phyloP scores from a whole-genome alignment of 2,797 vertebrate genomes.

The Myiotriccus ornatus region DNA sequence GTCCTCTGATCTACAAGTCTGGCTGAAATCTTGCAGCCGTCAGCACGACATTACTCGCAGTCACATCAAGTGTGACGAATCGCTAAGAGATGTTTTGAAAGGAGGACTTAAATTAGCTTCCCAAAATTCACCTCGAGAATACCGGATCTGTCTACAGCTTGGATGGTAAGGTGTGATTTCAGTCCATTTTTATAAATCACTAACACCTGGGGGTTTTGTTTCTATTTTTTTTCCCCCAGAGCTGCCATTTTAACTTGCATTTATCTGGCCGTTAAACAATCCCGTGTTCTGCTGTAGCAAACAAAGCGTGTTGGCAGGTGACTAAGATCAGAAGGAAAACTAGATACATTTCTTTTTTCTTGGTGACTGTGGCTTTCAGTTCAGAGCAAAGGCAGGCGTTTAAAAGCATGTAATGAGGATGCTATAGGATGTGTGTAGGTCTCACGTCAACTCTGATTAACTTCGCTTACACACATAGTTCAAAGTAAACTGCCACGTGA shows the following conservation, averaged over 20 bases:
- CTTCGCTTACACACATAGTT: neutral
- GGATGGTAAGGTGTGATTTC: neutral
- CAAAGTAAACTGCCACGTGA: neutral
- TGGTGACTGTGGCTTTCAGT: slow-evolving; percentile 9
- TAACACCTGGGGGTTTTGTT: neutral
- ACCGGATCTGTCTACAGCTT: neutral
- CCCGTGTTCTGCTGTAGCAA: neutral
- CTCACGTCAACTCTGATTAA: neutral
- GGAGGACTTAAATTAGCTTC: slow-evolving; percentile 20
- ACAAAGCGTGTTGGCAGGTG: neutral
- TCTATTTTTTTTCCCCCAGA: neutral
- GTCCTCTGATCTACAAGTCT: slow-evolving; percentile 49
- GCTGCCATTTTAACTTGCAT: slow-evolving; percentile 9
- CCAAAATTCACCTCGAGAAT: slow-evolving; percentile 3
- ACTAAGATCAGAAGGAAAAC: slow-evolving; percentile 23
- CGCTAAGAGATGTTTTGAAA: slow-evolving; percentile 45
- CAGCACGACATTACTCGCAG: slow-evolving; percentile 33
- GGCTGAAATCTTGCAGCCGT: slow-evolving; percentile 64
- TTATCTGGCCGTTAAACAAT: neutral
- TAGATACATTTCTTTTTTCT: neutral
- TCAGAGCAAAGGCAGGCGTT: neutral
- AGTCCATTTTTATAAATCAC: neutral
- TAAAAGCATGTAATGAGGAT: neutral
- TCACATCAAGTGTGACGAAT: slow-evolving; percentile 21
- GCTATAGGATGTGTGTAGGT: neutral